phyloP scores from a whole-genome alignment of 2,888 invertebrate genomes.

The Lymantria dispar region DNA sequence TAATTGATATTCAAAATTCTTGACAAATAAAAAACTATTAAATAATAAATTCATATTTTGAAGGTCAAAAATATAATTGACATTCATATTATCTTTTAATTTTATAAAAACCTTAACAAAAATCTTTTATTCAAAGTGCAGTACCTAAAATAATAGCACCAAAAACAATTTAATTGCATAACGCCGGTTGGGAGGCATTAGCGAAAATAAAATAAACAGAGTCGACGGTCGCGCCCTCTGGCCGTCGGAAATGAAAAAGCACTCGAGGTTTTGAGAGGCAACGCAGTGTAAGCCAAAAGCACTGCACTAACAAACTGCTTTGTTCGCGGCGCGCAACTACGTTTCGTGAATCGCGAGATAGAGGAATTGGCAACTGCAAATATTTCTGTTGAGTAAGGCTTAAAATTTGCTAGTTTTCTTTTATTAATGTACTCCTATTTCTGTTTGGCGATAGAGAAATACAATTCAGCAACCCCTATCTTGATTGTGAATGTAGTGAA shows the following conservation, averaged over 20 bases:
- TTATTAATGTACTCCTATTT: too few species aligned
- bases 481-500: too few species aligned
- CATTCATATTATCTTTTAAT: neutral
- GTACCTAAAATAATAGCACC: constrained; percentile 24
- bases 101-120: neutral
- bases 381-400: constrained; percentile 4
- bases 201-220: constrained; percentile 54
- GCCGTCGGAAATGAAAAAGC: constrained; percentile 66
- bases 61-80: too few species aligned
- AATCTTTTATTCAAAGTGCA: constrained; percentile 14
- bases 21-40: too few species aligned
- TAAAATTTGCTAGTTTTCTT: neutral
- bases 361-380: constrained; percentile 7
- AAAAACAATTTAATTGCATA: constrained; percentile 59
- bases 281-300: constrained; percentile 47
- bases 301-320: constrained; percentile 64
- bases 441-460: too few species aligned
- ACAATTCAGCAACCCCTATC: too few species aligned
- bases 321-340: constrained; percentile 42
- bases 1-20: too few species aligned
- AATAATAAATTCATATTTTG: too few species aligned
- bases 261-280: constrained; percentile 44
- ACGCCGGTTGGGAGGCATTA: constrained; percentile 50
- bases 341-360: constrained; percentile 14
- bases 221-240: constrained; percentile 45